Evolutionary conservation across 1,140 invertebrate species (phyloP).

Genomic region (Nymphalis io): DNA sequence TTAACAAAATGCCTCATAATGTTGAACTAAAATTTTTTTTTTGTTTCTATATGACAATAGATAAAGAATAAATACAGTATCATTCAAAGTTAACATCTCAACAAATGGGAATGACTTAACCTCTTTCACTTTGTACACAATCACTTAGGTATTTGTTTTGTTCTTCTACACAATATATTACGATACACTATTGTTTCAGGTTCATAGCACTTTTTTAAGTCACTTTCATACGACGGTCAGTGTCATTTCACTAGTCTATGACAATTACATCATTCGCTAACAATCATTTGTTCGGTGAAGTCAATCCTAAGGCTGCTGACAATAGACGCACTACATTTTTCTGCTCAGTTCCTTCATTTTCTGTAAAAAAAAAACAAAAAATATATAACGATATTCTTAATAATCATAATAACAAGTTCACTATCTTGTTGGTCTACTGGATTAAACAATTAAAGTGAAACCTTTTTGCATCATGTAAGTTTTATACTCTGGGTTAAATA

Average conservation of each 20-base stretch:
- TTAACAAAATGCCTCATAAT: too few species aligned
- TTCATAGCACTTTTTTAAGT: conserved; percentile 23
- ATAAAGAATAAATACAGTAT: background rate
- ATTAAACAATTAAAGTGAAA: too few species aligned
- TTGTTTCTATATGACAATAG: background rate
- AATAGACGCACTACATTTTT: conserved; percentile 71
- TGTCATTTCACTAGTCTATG: conserved; percentile 39
- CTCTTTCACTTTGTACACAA: conserved; percentile 20
- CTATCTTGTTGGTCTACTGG: too few species aligned
- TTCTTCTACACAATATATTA: background rate
- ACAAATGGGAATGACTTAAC: background rate
- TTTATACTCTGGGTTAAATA: too few species aligned
- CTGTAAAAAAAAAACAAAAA: conserved; percentile 44
- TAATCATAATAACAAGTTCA: too few species aligned
- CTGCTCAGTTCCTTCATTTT: conserved; percentile 68
- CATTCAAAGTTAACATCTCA: background rate
- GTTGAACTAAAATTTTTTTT: background rate
- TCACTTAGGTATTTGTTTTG: conserved; percentile 8
- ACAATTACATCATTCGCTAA: conserved; percentile 37
- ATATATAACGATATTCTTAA: background rate
- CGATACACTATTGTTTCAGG: conserved; percentile 3
- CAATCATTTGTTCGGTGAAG: conserved; percentile 66
- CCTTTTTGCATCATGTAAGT: too few species aligned
- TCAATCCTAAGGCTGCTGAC: conserved; percentile 66
- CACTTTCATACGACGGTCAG: background rate